Evolutionary conservation across 2,797 vertebrate species (phyloP).

Genomic region (Anguilla anguilla): DNA sequence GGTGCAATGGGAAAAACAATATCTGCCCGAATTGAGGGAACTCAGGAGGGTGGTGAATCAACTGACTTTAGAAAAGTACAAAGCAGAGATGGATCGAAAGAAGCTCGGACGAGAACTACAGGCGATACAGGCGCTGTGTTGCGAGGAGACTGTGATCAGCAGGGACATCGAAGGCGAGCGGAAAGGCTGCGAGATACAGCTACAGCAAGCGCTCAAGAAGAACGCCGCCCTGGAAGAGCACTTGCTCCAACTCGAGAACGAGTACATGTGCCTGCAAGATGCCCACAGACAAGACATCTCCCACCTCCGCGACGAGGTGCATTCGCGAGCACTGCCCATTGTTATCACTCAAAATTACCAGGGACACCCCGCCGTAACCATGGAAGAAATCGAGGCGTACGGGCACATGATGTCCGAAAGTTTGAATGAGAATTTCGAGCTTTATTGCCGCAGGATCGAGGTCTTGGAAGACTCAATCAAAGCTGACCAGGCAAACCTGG

Average conservation of each 20-base stretch:
- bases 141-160: conserved; percentile 73
- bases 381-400: conserved; percentile 77
- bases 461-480: conserved; percentile 78
- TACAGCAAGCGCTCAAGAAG: conserved; percentile 71
- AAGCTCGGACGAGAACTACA: conserved; percentile 80
- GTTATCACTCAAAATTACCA: conserved; percentile 58
- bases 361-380: conserved; percentile 58
- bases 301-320: conserved; percentile 70
- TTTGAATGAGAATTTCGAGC: conserved; percentile 78
- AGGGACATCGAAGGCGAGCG: conserved; percentile 79
- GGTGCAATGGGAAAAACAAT: conserved; percentile 53
- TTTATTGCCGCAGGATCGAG: conserved; percentile 82
- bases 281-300: conserved; percentile 70
- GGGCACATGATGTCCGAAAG: conserved; percentile 77
- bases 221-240: conserved; percentile 81
- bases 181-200: conserved; percentile 70
- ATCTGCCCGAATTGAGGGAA: conserved; percentile 75
- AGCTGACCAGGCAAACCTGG: conserved; percentile 70
- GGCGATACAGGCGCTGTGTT: conserved; percentile 69
- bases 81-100: conserved; percentile 84
- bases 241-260: conserved; percentile 72
- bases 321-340: conserved; percentile 55
- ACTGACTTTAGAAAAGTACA: conserved; percentile 78
- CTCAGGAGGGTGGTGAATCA: conserved; percentile 79
- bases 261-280: conserved; percentile 74